A percentile compares a stretch with the other conserved stretches of the same genome.
Conservation (phyloP, 2,888 invertebrate species). For the Trichopoda pennipes region DNA sequence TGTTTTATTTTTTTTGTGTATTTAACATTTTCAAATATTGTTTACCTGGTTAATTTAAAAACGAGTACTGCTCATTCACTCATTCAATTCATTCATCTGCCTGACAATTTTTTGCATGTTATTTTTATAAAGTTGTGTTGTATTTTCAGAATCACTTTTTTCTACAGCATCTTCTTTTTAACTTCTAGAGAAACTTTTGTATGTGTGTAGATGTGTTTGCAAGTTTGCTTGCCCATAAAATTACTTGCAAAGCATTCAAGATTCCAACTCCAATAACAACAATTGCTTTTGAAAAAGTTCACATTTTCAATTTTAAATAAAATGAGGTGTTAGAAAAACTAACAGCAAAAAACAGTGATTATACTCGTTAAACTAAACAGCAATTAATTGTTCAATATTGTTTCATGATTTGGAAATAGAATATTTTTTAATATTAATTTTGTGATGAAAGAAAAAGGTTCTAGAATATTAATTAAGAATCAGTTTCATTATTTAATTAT, state of each 20-base stretch:
- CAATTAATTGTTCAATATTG: constrained; percentile 25
- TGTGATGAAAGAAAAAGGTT: neutral
- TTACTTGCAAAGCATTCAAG: constrained; percentile 21
- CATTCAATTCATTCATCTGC: constrained; percentile 27
- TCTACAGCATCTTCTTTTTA: constrained; percentile 24
- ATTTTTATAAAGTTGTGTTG: constrained; percentile 9
- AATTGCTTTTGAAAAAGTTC: constrained; percentile 36
- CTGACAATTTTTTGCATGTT: constrained; percentile 49
- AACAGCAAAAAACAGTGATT: neutral
- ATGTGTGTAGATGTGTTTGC: neutral
- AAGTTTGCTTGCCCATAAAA: constrained; percentile 9
- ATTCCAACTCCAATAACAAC: constrained; percentile 1
- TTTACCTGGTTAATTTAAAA: constrained; percentile 49
- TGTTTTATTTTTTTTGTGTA: constrained; percentile 7
- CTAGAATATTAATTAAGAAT: constrained; percentile 53
- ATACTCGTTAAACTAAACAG: neutral
- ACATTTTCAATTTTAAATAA: constrained; percentile 46
- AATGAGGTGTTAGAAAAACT: constrained; percentile 51
- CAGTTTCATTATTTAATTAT: constrained; percentile 40
- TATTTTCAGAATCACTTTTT: neutral
- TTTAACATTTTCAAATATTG: constrained; percentile 65
- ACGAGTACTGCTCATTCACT: constrained; percentile 26
- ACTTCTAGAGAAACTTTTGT: constrained; percentile 14
- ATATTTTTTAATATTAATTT: neutral
- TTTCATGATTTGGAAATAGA: constrained; percentile 32